Base-by-base conservation (phyloP, 1,140 invertebrate species). In the Amyelois transitella region DNA sequence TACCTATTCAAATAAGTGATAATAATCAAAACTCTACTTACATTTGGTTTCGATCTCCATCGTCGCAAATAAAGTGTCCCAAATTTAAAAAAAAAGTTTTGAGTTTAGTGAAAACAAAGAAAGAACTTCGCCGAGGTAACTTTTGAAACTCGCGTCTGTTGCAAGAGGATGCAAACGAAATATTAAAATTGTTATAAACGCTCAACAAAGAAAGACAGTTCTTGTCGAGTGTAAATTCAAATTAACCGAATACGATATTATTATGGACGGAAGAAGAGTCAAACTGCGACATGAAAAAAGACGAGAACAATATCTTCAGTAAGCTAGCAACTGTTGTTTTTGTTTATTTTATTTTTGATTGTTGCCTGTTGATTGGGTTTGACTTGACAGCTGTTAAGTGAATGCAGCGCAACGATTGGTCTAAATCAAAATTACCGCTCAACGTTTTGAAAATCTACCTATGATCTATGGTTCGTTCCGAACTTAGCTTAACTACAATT, bases 11-110 rank as follows among this genome's bases (percentile, higher is more conserved):
- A 8, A n/a, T n/a, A n/a, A n/a, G n/a, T 28, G 20, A 32, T 48
- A 25, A 53, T 6, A 32, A 57, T 32, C 18, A 43, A 64, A 19
- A 61, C 47, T 54, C 0, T 51, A 86, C 82, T 83, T 60, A 86
- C 82, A 77, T 83, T 83, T 86, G 38, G 60, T 80, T 72, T 81
- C 77, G 61, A 86, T 72, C 72, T 86, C 82, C 82, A 86, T 86
- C 51, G 62, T 58, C 66, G 45, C 51, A 44, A 58, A 12, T 10
- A 28, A 28, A 28, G 2, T 10, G 7, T 1, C 12, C 25, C 2
- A 12, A 28, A 12, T 4, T 1, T 28, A 8, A 2, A 28, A 28
- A 6, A 6, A 28, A 28, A 12, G n/a, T n/a, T 28, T 28, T 4
- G 12, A 28, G 25, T 28, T 28, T 6, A 28, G 1, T 6, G 7